A percentile compares a stretch with the other conserved stretches of the same genome.
These are phyloP conservation scores for Holcopasites calliopsidis DNA, from an alignment of 1,140 invertebrate genomes.

Conservation along the genomic window DNA sequence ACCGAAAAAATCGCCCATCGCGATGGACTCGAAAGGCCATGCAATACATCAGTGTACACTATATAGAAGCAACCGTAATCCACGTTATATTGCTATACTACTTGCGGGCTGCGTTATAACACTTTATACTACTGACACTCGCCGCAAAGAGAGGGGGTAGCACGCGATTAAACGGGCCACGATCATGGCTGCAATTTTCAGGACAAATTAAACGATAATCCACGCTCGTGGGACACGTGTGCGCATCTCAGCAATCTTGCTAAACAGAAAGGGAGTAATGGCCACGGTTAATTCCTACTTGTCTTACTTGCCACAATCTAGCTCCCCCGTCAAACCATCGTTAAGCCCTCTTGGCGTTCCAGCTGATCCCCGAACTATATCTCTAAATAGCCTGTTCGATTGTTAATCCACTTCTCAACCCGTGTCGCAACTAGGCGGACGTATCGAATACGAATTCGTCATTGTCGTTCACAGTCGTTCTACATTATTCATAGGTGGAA, in stretches of 20 bases:
- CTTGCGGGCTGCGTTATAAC: no score
- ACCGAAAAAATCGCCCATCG: no score
- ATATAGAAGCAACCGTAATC: no score
- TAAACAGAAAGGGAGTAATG: slow-evolving; percentile 66
- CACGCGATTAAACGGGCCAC: no score
- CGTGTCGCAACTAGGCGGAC: not conserved
- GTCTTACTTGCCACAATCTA: slow-evolving; percentile 56
- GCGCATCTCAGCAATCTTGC: slow-evolving; percentile 56
- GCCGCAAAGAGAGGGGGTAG: no score
- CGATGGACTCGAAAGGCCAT: no score
- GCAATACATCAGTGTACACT: no score
- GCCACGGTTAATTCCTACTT: slow-evolving; percentile 65
- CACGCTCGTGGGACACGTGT: not conserved
- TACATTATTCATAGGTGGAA: not conserved
- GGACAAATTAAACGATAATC: slow-evolving; percentile 29
- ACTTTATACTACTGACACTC: no score
- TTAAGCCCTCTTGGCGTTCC: slow-evolving; percentile 44
- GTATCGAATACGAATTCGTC: not conserved
- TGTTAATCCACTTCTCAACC: slow-evolving; percentile 28
- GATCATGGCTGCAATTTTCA: not conserved
- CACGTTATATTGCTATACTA: no score
- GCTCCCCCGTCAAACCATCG: slow-evolving; percentile 52
- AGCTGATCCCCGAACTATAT: no score
- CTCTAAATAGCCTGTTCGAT: slow-evolving; percentile 24
- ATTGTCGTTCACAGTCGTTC: not conserved